Evolutionary conservation across 2,797 vertebrate species (phyloP).

Genomic region (Ctenopoma multispine): DNA sequence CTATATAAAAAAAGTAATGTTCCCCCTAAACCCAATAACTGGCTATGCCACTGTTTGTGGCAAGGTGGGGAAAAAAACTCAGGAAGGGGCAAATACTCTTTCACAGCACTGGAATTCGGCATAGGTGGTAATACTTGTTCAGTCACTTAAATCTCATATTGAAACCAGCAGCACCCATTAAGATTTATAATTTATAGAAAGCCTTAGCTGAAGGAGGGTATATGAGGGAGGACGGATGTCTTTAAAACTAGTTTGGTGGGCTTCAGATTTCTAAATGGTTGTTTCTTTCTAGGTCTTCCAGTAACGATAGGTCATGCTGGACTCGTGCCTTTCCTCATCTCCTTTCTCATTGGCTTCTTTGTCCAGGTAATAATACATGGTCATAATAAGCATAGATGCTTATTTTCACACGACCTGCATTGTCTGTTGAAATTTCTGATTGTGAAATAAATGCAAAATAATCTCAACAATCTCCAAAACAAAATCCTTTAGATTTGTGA

Average conservation of each 20-base stretch:
- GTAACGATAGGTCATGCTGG: slow-evolving; percentile 79
- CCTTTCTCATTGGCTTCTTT: slow-evolving; percentile 81
- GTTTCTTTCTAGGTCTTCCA: slow-evolving; percentile 70
- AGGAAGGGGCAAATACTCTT: too few relatives aligned
- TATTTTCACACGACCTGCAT: background rate
- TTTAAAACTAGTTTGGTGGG: background rate
- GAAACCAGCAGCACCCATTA: slow-evolving; percentile 69
- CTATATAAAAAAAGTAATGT: too few relatives aligned
- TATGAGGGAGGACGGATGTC: slow-evolving; percentile 8
- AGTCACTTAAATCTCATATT: slow-evolving; percentile 73
- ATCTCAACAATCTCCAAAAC: background rate
- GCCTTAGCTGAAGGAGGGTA: slow-evolving; percentile 34
- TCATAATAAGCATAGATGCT: background rate
- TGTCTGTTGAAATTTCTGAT: background rate
- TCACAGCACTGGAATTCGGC: slow-evolving; percentile 55
- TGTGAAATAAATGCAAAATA: background rate
- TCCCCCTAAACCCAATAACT: too few relatives aligned
- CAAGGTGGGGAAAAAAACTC: too few relatives aligned
- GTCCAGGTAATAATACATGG: slow-evolving; percentile 69
- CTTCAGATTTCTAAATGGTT: slow-evolving; percentile 16
- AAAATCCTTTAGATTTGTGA: too few relatives aligned
- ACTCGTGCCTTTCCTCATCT: slow-evolving; percentile 80
- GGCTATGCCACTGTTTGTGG: too few relatives aligned
- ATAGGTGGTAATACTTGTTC: slow-evolving; percentile 69
- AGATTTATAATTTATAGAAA: slow-evolving; percentile 57